Base-by-base conservation (phyloP, 2,797 vertebrate species). In the Odontamblyopus lacepedii region DNA sequence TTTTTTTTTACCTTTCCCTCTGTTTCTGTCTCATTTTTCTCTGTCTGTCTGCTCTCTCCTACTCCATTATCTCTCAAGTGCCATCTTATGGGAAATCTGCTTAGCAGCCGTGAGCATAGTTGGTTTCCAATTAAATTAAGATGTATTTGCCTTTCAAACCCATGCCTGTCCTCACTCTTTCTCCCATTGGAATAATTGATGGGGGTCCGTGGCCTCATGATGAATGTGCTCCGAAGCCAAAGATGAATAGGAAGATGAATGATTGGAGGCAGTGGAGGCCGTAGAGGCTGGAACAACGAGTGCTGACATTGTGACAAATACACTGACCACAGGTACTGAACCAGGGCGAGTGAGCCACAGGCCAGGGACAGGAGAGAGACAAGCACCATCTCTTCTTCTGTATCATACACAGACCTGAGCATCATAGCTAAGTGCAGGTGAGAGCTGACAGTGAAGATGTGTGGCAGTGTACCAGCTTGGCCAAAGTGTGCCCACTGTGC, bases 161-260 rank as follows among this genome's bases (percentile, higher is more conserved):
- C 79, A 75, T 88, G 83, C 81, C 85, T 84, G 87, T 90, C 81
- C 87, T 83, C 81, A 85, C 82, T 78, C 75, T 73, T 82, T 86
- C 85, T 87, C 91, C 91, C 90, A 74, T 82, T 65, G 87, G 92
- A 93, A 92, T 94, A 94, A 94, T 93, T 94, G 93, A 95, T 93
- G 91, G 90, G 88, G 90, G 89, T 89, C 92, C 90, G 87, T 85
- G 90, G 89, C 88, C 90, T 83, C 44, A 55, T 93, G 93, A 95
- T 93, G 85, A 94, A 95, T 93, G 91, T 80, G 85, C 93, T 89
- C 87, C 78, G 84, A 85, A 83, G 73, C 70, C 16, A 62, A 86
- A 93, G 91, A 95, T 94, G 93, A 95, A 95, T 87, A 91, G 90
- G 83, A 93, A 94, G 93, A 95, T 94, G 91, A 94, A 94, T 94